Base-by-base conservation (phyloP, 2,797 vertebrate species). In the Vireo griseus region DNA sequence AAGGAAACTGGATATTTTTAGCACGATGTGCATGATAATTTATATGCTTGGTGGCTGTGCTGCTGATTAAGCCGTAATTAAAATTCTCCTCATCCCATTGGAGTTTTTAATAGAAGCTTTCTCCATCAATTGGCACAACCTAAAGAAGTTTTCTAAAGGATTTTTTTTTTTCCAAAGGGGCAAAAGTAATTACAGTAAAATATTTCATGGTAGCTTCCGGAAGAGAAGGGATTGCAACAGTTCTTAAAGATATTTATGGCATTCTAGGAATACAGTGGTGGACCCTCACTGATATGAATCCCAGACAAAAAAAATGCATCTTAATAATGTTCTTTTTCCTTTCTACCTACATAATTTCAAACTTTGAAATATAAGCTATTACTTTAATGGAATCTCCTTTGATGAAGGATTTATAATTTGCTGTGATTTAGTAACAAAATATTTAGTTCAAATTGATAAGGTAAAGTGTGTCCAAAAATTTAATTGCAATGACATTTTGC, bases 21-120 rank as follows among this genome's bases (percentile, higher is more conserved):
- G 99, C 99, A 99, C 99, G 99, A 99, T 97, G 99, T 99, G 99
- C 99, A 99, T 99, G 99, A 99, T 99, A 99, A 99, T 99, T 99
- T 99, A 99, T 99, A 99, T 99, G 99, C 99, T 99, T 99, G 98
- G 99, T 99, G 99, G 99, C 99, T 99, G 98, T 99, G 99, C 99
- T 99, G 99, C 99, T 99, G 98, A 99, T 99, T 99, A 99, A 99
- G 98, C 98, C 98, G 98, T 99, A 99, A 99, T 99, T 99, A 99
- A 98, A 99, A 98, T 98, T 98, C 98, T 98, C 99, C 98, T 98
- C 98, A 98, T 98, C 98, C 97, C 98, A 98, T 98, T 98, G 98
- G 98, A 99, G 97, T 98, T 97, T 98, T 98, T 98, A 98, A 97
- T 98, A 96, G 98, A 98, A 98, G 97, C 94, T 97, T 98, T 97